A percentile compares a stretch with the other conserved stretches of the same genome.
Conservation (phyloP, 1,140 invertebrate genomes). For the Aphaenogaster rudis region DNA sequence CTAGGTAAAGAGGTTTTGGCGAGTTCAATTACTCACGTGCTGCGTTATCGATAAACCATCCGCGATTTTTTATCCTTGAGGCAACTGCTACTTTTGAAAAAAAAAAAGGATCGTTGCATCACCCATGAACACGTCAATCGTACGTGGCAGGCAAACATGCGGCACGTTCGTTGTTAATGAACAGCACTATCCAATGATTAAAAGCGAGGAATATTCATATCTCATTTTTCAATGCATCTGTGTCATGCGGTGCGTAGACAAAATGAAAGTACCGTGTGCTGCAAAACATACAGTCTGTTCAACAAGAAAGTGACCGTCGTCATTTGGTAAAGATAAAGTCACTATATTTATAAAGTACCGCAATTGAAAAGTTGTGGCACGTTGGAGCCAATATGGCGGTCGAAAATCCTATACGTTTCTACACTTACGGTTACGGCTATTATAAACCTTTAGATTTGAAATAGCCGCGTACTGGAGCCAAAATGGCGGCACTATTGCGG, state of each 20-base stretch:
- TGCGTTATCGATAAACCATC: conserved; percentile 1
- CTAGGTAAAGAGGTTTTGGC: background rate
- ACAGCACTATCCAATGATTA: conserved; percentile 30
- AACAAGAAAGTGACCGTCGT: too few species aligned
- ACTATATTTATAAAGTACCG: too few species aligned
- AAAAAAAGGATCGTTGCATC: background rate
- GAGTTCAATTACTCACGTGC: conserved; percentile 8
- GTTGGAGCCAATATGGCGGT: too few species aligned
- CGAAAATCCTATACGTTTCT: too few species aligned
- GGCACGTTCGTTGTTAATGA: conserved; percentile 31
- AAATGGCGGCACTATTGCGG: too few species aligned
- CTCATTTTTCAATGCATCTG: background rate
- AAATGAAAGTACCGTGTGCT: background rate
- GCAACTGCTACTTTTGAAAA: background rate
- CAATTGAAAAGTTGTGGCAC: too few species aligned
- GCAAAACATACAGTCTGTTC: background rate
- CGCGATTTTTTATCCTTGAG: background rate
- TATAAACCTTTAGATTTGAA: too few species aligned
- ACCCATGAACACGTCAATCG: background rate
- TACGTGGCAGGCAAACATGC: background rate
- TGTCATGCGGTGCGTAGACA: background rate
- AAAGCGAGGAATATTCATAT: conserved; percentile 17
- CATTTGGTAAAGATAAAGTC: too few species aligned
- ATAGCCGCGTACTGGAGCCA: too few species aligned
- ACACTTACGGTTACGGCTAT: too few species aligned